Conservation (phyloP, 2,113 vertebrate genomes). For the Micronycteris hirsuta region DNA sequence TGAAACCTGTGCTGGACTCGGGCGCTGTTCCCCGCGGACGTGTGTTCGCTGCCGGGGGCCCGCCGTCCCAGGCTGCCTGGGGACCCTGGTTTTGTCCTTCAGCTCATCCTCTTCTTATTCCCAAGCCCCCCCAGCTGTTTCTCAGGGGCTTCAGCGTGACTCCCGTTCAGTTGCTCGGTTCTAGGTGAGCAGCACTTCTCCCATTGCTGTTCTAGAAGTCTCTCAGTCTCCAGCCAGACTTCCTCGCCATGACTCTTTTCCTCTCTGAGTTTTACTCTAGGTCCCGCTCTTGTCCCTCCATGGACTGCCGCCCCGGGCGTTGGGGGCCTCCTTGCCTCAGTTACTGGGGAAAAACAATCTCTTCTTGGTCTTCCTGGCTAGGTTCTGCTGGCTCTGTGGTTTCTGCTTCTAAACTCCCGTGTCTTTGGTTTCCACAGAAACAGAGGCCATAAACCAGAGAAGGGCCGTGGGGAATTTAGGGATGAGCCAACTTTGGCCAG, state of each 20-base stretch:
- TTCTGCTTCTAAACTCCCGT: not conserved
- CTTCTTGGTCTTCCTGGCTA: not conserved
- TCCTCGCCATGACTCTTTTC: not conserved
- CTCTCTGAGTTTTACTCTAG: conserved; percentile 23
- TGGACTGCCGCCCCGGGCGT: not conserved
- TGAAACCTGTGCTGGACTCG: not conserved
- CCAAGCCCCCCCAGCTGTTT: not conserved
- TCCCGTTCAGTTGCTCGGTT: not conserved
- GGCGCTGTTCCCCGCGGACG: not conserved
- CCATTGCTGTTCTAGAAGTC: not conserved
- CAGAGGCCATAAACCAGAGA: not conserved
- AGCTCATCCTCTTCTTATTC: not conserved
- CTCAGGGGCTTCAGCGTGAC: conserved; percentile 19
- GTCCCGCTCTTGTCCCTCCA: not conserved
- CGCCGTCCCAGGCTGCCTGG: not conserved
- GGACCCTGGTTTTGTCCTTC: conserved; percentile 3
- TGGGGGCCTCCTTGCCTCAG: not conserved
- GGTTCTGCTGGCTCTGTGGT: not conserved
- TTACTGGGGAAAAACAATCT: not conserved
- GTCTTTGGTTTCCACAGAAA: not conserved
- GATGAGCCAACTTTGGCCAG: not conserved
- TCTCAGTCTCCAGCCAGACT: not conserved
- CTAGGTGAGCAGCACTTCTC: not conserved
- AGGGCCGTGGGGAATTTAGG: not conserved
- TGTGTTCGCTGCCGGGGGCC: not conserved